A percentile compares a stretch with the other conserved stretches of the same genome.
phyloP scores from a whole-genome alignment of 2,113 vertebrate genomes.

The Chaenocephalus aceratus region DNA sequence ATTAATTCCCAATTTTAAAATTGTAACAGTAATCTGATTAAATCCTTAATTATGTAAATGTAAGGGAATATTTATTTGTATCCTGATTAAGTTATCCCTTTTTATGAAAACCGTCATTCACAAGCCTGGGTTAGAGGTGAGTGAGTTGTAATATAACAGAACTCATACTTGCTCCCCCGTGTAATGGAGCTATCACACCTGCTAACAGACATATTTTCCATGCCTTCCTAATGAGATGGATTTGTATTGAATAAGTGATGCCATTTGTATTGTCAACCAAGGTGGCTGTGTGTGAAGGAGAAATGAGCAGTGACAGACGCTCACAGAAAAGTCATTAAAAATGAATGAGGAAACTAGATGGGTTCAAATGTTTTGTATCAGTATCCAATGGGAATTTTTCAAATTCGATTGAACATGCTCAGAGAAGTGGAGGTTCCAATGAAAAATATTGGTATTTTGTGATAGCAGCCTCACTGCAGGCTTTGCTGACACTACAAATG shows the following conservation, averaged over 20 bases:
- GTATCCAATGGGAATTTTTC: constrained; percentile 52
- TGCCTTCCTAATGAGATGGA: constrained; percentile 48
- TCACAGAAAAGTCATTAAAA: constrained; percentile 75
- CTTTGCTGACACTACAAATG: constrained; percentile 53
- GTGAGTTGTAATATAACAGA: constrained; percentile 1
- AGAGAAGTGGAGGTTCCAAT: constrained; percentile 55
- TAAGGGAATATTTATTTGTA: no score
- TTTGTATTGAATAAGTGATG: constrained; percentile 33
- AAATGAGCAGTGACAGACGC: constrained; percentile 67
- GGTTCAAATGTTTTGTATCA: constrained; percentile 71
- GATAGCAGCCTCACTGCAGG: constrained; percentile 48
- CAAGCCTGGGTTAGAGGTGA: no score
- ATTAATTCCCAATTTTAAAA: no score
- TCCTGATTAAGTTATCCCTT: no score
- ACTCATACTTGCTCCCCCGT: neutral
- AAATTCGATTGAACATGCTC: constrained; percentile 72
- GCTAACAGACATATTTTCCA: constrained; percentile 18
- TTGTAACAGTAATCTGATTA: no score
- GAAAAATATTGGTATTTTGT: constrained; percentile 55
- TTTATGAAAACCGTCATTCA: no score
- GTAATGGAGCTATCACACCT: constrained; percentile 31
- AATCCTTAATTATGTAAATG: no score
- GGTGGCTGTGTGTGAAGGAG: constrained; percentile 21
- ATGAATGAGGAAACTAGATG: constrained; percentile 71
- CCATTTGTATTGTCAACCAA: constrained; percentile 30